Base-by-base conservation (phyloP, 2,797 vertebrate species). In the Clarias laeviceps region DNA sequence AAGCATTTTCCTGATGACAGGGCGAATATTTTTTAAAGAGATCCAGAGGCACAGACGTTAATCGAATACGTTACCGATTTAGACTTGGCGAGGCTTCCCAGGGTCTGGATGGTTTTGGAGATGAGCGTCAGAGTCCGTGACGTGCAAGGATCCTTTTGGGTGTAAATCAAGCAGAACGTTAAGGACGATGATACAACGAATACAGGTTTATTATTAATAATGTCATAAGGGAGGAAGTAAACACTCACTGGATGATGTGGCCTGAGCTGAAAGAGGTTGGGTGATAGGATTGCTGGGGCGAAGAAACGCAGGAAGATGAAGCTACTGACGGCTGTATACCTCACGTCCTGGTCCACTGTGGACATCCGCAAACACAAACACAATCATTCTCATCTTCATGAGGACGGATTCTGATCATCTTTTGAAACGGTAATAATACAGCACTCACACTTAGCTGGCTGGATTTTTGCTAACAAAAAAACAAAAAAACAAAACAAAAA, bases 281-380 rank as follows among this genome's bases (percentile, higher is more conserved):
- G 98, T 45, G 98, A 99, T 65, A 99, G 96, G 91, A 99, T 99
- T 81, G 98, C 98, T 7, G 98, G 98, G 56, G 98, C 98, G 24
- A 99, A 99, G 94, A 99, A 99, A 70, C 98, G 95, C 91, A 99
- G 94, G 93, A 99, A 99, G 93, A 99, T 98, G 91, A 99, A 99
- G 90, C 98, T 98, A 94, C 98, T 99, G 88, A 99, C 98, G 4
- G 98, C 98, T 3, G 98, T 99, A 92, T 98, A 99, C 90, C 97
- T 94, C 78, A 99, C 98, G 54, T 99, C 98, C 87, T 95, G 95
- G 92, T 99, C 98, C 29, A 95, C 98, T 99, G 91, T n/a, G 87
- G 70, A 86, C 50, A 89, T 69, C 22, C 69, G 89, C 87, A 81
- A 50, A 79, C 74, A 62, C n/a, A 87, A 18, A 34, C 37, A 45